A percentile compares a stretch with the other conserved stretches of the same genome.
phyloP scores from a whole-genome alignment of 2,888 invertebrate species.

The Eretmocerus hayati region DNA sequence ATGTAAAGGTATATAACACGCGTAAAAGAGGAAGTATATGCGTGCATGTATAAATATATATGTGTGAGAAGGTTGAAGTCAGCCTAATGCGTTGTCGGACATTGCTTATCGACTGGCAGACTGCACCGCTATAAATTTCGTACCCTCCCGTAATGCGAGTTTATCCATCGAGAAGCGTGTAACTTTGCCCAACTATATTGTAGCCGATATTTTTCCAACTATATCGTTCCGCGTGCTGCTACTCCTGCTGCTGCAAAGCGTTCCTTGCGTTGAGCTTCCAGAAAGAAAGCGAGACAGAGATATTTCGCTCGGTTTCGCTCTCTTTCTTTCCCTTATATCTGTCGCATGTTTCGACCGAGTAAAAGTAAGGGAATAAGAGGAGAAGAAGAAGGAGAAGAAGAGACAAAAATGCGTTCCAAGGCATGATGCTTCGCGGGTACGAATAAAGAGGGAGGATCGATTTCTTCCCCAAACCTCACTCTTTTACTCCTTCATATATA shows the following conservation, averaged over 20 bases:
- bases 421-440: neutral
- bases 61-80: constrained; percentile 10
- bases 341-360: neutral
- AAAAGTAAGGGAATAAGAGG: no score
- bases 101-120: constrained; percentile 34
- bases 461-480: constrained; percentile 6
- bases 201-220: constrained; percentile 30
- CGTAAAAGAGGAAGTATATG: neutral
- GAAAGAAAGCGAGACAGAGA: neutral
- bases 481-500: neutral
- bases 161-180: constrained; percentile 29
- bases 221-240: constrained; percentile 11
- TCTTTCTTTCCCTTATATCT: neutral
- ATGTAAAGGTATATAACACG: no score
- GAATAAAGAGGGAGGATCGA: constrained; percentile 16
- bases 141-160: constrained; percentile 30
- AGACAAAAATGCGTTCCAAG: constrained; percentile 17
- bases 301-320: neutral
- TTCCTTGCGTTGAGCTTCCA: no score
- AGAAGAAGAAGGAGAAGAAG: neutral
- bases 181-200: constrained; percentile 30
- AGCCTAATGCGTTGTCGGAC: constrained; percentile 26
- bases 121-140: constrained; percentile 30
- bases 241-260: neutral
- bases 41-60: neutral